phyloP scores from a whole-genome alignment of 92 coral and sea anemone genomes.

The Metridium senile region DNA sequence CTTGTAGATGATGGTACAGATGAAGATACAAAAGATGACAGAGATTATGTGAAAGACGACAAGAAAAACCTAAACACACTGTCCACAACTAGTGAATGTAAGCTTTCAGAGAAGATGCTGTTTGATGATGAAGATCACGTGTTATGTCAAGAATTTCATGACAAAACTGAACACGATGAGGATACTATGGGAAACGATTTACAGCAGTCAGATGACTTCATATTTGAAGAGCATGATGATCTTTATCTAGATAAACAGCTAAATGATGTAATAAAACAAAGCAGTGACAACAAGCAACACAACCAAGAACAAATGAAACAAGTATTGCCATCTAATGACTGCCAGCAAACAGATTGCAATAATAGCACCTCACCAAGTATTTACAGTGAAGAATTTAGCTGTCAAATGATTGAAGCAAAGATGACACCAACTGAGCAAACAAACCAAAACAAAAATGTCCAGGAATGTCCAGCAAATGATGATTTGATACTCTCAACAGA shows the following conservation, averaged over 20 bases:
- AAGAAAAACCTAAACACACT: too few relatives aligned
- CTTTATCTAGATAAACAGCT: too few relatives aligned
- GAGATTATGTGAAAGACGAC: too few relatives aligned
- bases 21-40: background rate
- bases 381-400: slow-evolving; percentile 9
- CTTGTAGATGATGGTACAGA: background rate
- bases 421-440: background rate
- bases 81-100: too few relatives aligned
- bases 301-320: background rate
- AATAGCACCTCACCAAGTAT: background rate
- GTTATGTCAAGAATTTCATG: background rate
- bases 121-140: background rate
- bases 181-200: too few relatives aligned
- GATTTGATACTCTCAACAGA: background rate
- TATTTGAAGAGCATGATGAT: too few relatives aligned
- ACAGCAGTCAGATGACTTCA: too few relatives aligned
- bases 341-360: background rate
- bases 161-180: background rate
- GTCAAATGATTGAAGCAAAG: background rate
- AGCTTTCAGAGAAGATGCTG: too few relatives aligned
- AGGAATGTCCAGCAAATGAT: background rate
- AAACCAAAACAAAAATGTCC: background rate
- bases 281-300: background rate
- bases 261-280: background rate
- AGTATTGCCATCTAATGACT: background rate